These are phyloP conservation scores for Monochamus alternatus DNA, from an alignment of 2,888 invertebrate species.

Conservation along the genomic window DNA sequence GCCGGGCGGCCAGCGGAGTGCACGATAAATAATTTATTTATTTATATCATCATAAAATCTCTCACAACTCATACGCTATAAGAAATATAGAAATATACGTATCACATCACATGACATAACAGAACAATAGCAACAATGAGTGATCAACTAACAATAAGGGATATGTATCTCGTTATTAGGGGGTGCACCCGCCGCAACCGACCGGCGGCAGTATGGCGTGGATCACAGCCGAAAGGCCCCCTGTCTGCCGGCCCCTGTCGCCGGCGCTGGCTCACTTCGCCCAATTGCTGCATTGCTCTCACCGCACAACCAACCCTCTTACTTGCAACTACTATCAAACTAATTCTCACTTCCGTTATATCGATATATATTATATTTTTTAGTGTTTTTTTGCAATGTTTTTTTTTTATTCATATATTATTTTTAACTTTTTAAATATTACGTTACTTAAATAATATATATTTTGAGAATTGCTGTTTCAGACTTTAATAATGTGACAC, in stretches of 20 bases:
- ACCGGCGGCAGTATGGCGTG: slow-evolving; percentile 68
- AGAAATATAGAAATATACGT: slow-evolving; percentile 70
- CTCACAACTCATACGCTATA: slow-evolving; percentile 69
- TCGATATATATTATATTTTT: slow-evolving; percentile 56
- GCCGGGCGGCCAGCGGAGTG: slow-evolving; percentile 52
- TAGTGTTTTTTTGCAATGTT: slow-evolving; percentile 65
- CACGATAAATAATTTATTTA: slow-evolving; percentile 58
- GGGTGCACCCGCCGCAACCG: slow-evolving; percentile 56
- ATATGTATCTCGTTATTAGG: slow-evolving; percentile 72
- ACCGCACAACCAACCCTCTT: slow-evolving; percentile 52
- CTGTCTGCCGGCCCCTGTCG: slow-evolving; percentile 56
- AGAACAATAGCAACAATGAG: slow-evolving; percentile 72
- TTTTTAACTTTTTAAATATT: slow-evolving; percentile 64
- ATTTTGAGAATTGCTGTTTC: slow-evolving; percentile 72
- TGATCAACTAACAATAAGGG: slow-evolving; percentile 72
- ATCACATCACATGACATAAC: slow-evolving; percentile 70
- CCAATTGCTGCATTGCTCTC: slow-evolving; percentile 45
- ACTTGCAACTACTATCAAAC: slow-evolving; percentile 55
- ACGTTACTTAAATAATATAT: slow-evolving; percentile 70
- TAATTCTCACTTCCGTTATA: slow-evolving; percentile 61
- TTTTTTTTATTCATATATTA: slow-evolving; percentile 61
- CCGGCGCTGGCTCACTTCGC: slow-evolving; percentile 50
- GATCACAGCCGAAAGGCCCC: slow-evolving; percentile 71
- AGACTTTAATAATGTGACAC: slow-evolving; percentile 71
- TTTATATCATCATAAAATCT: slow-evolving; percentile 63